Evolutionary conservation across 2,113 vertebrate genomes (phyloP), one percentile per base, ranked within the genome.

Genomic region (Cyprinodon variegatus): DNA sequence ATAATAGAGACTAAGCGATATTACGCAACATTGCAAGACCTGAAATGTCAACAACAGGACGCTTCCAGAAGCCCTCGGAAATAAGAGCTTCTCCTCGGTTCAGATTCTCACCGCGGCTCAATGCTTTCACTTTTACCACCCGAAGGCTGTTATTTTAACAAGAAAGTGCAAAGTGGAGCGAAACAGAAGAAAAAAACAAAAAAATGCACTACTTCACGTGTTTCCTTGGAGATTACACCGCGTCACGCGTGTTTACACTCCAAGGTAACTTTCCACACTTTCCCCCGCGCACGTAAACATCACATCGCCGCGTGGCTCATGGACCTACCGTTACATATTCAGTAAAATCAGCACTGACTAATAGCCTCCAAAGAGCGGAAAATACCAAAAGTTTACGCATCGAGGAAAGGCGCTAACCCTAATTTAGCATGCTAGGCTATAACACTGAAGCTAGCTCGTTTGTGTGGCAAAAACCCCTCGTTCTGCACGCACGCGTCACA

Each of bases 261-360:
- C 48, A 39, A 36, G 10, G 66, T 20, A 14, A 48, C 74, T 59
- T 65, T 71, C 61, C 79, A 77, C 74, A 82, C 79, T 74, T 29
- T 63, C 66, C 37, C 60, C 81, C 78, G 77, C 57, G 67, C 59
- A 59, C 68, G 20, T 67, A 64, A 0, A 36, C 72, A 61, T 50
- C 46, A 1, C 69, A 71, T 60, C 62, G n/a, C 29, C 61, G 60
- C 13, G 36, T n/a, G 3, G 68, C 0, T 29, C 50, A 4, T 9
- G 41, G 45, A 39, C 57, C 61, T 48, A 66, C 2, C 39, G 8
- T 36, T 4, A 57, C 50, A n/a, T 7, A n/a, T 4, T 57, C 6
- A 4, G 17, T 20, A 57, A 20, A 29, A 29, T 57, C 50, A 57
- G 17, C 17, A 57, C n/a, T 20, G 17, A n/a, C 50, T 57, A 15